Percentiles rank a stretch among this genome's conserved stretches.
Conservation (phyloP, 2,888 invertebrate species). For the Smittia sp. region DNA sequence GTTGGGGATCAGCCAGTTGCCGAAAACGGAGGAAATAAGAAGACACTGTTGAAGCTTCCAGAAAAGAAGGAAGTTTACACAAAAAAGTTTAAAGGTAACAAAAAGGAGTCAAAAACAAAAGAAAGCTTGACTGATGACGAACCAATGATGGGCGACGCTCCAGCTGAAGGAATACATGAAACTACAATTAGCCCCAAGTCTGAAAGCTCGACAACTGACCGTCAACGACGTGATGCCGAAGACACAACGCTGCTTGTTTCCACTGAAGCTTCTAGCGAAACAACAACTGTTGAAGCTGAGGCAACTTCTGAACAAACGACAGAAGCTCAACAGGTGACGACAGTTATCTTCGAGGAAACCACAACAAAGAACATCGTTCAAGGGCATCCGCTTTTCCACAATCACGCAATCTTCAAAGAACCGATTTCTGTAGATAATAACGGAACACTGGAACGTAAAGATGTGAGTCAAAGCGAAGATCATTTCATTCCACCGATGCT, state of each 20-base stretch:
- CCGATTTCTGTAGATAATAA: constrained; percentile 8
- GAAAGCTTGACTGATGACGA: constrained; percentile 45
- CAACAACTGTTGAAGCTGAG: constrained; percentile 1
- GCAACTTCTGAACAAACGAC: not conserved
- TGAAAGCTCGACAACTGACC: constrained; percentile 22
- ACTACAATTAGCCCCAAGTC: not conserved
- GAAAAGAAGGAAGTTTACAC: constrained; percentile 47
- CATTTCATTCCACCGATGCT: constrained; percentile 54
- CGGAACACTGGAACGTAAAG: constrained; percentile 42
- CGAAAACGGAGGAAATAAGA: constrained; percentile 45
- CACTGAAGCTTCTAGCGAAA: constrained; percentile 25
- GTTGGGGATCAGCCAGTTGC: constrained; percentile 48
- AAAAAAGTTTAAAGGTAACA: constrained; percentile 41
- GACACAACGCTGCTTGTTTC: not conserved
- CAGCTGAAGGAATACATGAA: constrained; percentile 9
- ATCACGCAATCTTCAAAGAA: constrained; percentile 36
- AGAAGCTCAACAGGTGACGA: constrained; percentile 13
- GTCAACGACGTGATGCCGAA: constrained; percentile 26
- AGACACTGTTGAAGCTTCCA: constrained; percentile 45
- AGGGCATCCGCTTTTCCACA: constrained; percentile 26
- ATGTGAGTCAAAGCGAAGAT: constrained; percentile 50
- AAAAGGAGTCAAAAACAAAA: constrained; percentile 41
- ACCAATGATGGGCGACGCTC: constrained; percentile 52
- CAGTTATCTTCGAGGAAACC: constrained; percentile 28
- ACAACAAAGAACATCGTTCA: constrained; percentile 29